Conservation (phyloP, 2,113 vertebrate species). For the Salvator merianae region DNA sequence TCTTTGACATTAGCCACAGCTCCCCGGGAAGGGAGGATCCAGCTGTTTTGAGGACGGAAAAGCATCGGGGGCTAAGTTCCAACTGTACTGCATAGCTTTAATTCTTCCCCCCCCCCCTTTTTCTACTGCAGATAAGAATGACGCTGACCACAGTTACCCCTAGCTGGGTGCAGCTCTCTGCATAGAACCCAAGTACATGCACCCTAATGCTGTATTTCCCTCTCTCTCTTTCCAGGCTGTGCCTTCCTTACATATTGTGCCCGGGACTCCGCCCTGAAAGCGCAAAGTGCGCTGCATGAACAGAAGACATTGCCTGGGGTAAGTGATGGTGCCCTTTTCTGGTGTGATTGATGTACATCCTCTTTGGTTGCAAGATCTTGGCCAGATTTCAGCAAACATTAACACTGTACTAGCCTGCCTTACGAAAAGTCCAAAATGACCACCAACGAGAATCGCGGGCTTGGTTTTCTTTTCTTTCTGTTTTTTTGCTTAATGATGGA, state of each 20-base stretch:
- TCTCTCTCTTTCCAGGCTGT: conserved; percentile 80
- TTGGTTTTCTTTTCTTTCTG: no score
- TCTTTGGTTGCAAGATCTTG: neutral
- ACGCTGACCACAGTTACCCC: neutral
- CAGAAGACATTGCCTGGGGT: conserved; percentile 93
- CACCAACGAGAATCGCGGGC: no score
- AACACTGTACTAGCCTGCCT: neutral
- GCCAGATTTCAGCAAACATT: neutral
- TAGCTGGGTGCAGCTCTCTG: neutral
- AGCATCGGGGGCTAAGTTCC: neutral
- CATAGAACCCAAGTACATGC: neutral
- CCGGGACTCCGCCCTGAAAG: conserved; percentile 90
- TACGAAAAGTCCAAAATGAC: neutral
- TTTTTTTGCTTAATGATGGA: neutral
- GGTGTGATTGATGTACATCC: neutral
- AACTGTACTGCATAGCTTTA: neutral
- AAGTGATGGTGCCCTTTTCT: conserved; percentile 62
- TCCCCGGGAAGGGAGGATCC: neutral
- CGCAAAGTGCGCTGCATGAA: conserved; percentile 89
- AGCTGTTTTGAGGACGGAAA: neutral
- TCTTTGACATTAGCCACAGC: neutral
- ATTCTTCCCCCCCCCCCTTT: neutral
- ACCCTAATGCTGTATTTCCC: neutral
- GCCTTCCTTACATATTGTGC: conserved; percentile 94
- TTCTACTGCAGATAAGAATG: neutral